A percentile compares a stretch with the other conserved stretches of the same genome.
Evolutionary conservation across 2,888 invertebrate genomes (phyloP).

Genomic region (Drosophila lutescens): DNA sequence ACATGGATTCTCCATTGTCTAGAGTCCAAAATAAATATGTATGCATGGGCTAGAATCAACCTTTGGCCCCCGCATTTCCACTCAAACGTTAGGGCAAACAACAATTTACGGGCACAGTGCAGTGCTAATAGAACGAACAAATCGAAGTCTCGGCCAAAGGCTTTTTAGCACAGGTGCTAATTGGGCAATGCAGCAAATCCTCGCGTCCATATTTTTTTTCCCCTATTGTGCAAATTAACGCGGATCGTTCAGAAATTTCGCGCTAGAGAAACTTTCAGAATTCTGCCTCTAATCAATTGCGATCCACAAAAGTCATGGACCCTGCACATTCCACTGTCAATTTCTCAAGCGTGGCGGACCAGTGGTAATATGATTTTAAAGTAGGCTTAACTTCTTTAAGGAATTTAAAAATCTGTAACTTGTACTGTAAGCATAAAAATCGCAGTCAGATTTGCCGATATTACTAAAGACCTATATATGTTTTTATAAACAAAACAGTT

Average conservation of each 20-base stretch:
- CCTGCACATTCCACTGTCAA: constrained; percentile 26
- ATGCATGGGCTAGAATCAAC: constrained; percentile 16
- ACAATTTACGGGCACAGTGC: constrained; percentile 24
- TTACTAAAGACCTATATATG: too few species aligned
- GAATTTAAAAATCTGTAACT: not conserved
- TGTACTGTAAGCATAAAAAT: not conserved
- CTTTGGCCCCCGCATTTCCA: constrained; percentile 14
- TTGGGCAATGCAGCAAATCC: constrained; percentile 54
- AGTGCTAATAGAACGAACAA: constrained; percentile 47
- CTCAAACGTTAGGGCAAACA: constrained; percentile 26
- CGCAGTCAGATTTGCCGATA: not conserved
- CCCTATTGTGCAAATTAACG: constrained; percentile 29
- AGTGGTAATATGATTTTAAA: not conserved
- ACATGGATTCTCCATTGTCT: constrained; percentile 56
- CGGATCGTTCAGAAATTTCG: constrained; percentile 37
- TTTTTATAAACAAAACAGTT: too few species aligned
- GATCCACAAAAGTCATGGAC: constrained; percentile 28
- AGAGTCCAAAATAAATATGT: constrained; percentile 24
- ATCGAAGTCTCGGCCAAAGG: constrained; percentile 33
- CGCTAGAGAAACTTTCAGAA: constrained; percentile 44
- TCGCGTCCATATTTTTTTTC: constrained; percentile 4
- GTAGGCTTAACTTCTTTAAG: not conserved
- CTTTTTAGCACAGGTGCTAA: constrained; percentile 61
- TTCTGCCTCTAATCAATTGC: constrained; percentile 36
- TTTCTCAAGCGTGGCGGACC: constrained; percentile 16